These are phyloP conservation scores for Anser brachyrhynchus DNA, from an alignment of 2,113 vertebrate genomes.

Conservation along the genomic window DNA sequence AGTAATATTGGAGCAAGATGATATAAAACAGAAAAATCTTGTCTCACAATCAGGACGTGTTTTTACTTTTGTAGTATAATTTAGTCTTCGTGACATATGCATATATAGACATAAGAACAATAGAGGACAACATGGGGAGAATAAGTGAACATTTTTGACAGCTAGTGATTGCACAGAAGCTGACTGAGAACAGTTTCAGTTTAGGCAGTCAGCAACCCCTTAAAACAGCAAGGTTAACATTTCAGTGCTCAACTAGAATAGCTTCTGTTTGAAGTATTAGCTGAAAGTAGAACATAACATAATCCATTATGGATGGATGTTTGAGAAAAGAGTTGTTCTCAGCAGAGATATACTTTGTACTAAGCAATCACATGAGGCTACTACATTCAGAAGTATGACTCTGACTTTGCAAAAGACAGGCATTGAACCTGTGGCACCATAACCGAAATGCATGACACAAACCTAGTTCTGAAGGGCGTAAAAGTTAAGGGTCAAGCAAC, in stretches of 20 bases:
- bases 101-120: background rate
- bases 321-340: slow-evolving; percentile 43
- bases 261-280: background rate
- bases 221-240: slow-evolving; percentile 28
- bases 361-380: background rate
- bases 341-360: slow-evolving; percentile 9
- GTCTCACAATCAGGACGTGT: background rate
- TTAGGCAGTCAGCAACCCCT: background rate
- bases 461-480: background rate
- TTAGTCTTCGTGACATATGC: background rate
- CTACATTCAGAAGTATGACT: background rate
- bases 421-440: background rate
- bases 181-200: background rate
- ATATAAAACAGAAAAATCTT: background rate
- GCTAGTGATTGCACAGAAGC: background rate
- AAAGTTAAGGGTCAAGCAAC: background rate
- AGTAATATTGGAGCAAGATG: background rate
- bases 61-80: background rate
- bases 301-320: slow-evolving; percentile 46
- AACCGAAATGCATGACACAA: background rate
- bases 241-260: background rate
- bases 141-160: background rate
- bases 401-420: background rate
- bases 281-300: slow-evolving; percentile 40
- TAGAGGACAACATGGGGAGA: background rate